These are phyloP conservation scores for Aldabrachelys gigantea DNA, from an alignment of 2,113 vertebrate genomes.

Conservation along the genomic window DNA sequence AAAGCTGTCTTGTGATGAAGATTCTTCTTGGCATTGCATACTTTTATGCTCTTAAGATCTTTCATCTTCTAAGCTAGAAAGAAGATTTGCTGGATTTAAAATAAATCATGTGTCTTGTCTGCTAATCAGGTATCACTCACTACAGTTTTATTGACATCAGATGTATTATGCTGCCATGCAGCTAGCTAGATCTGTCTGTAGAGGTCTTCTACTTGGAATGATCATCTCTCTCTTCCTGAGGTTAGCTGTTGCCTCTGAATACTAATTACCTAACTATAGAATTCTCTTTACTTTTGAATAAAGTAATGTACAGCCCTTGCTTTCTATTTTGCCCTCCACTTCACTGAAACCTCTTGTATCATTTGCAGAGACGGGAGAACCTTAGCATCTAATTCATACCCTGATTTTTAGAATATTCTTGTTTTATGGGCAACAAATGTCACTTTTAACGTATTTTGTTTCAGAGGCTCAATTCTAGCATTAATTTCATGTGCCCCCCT, in stretches of 20 bases:
- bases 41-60: neutral
- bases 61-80: neutral
- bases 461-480: neutral
- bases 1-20: neutral
- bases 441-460: neutral
- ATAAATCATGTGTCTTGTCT: neutral
- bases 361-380: slow-evolving; percentile 11
- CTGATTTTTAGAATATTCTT: slow-evolving; percentile 1
- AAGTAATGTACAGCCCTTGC: slow-evolving; percentile 10
- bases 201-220: neutral
- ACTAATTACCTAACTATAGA: slow-evolving; percentile 41
- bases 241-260: slow-evolving; percentile 19
- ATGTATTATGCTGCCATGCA: neutral
- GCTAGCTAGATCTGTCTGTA: slow-evolving; percentile 15
- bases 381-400: neutral
- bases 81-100: neutral
- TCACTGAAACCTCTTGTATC: slow-evolving; percentile 2
- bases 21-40: neutral
- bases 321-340: neutral
- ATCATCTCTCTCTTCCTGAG: slow-evolving; percentile 31
- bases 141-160: neutral
- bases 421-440: neutral
- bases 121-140: neutral
- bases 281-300: slow-evolving; percentile 34
- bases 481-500: neutral